phyloP scores from a whole-genome alignment of 1,140 invertebrate species.

The Antheraea mylitta region DNA sequence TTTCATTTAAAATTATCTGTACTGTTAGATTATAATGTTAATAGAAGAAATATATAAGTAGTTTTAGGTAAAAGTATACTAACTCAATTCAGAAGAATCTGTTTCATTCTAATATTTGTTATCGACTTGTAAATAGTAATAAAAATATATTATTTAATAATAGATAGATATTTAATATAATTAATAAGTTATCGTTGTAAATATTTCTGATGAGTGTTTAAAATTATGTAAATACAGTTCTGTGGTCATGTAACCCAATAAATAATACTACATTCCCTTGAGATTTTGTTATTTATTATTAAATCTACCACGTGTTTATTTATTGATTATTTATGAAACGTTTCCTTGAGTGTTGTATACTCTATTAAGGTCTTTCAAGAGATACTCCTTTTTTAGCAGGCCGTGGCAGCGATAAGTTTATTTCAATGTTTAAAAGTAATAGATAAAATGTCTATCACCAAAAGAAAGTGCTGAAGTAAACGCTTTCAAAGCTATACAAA shows the following conservation, averaged over 20 bases:
- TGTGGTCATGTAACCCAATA: conserved; percentile 74
- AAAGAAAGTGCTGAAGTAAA: too few species aligned
- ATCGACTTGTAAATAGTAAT: conserved; percentile 36
- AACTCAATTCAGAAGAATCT: conserved; percentile 30
- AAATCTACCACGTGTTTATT: too few species aligned
- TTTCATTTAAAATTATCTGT: conserved; percentile 16
- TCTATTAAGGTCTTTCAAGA: too few species aligned
- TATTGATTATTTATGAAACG: too few species aligned
- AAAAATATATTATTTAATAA: neutral
- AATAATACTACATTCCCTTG: conserved; percentile 51
- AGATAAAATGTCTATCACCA: too few species aligned
- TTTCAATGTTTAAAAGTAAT: too few species aligned
- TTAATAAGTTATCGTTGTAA: conserved; percentile 34
- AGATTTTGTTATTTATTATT: neutral
- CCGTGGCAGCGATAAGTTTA: too few species aligned
- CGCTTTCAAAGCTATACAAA: too few species aligned
- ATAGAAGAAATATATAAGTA: conserved; percentile 11
- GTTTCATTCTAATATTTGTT: conserved; percentile 45
- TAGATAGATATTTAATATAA: conserved; percentile 8
- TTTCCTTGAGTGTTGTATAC: too few species aligned
- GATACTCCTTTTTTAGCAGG: too few species aligned
- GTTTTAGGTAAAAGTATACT: conserved; percentile 50
- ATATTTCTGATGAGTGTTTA: conserved; percentile 69
- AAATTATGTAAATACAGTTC: conserved; percentile 67
- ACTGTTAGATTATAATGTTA: conserved; percentile 29